These are phyloP conservation scores for Monochamus alternatus DNA, from an alignment of 2,888 invertebrate genomes.

Conservation along the genomic window DNA sequence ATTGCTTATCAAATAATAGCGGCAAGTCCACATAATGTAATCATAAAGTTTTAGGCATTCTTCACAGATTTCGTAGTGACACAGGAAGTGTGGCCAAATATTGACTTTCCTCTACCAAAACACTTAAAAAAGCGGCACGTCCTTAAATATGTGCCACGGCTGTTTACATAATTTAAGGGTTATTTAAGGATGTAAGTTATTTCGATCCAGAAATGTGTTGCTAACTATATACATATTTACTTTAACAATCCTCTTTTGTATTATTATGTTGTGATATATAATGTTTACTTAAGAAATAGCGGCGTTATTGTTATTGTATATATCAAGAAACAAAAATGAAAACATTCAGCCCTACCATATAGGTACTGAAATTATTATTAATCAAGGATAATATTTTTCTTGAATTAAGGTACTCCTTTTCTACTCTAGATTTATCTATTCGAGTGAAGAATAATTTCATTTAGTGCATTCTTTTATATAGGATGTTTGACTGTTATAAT, in stretches of 20 bases:
- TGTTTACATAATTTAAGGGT: conserved; percentile 30
- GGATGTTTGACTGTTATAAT: no score
- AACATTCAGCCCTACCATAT: no score
- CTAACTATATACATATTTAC: conserved; percentile 27
- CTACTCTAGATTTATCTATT: no score
- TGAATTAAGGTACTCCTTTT: no score
- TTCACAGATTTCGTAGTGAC: conserved; percentile 15
- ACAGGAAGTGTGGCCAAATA: conserved; percentile 35
- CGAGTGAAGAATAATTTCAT: no score
- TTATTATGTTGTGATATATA: not conserved
- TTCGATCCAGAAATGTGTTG: conserved; percentile 21
- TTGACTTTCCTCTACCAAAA: conserved; percentile 16
- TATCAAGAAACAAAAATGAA: no score
- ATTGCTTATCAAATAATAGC: no score
- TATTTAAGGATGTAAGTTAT: conserved; percentile 25
- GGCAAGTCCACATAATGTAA: no score
- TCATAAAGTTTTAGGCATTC: not conserved
- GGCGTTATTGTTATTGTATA: not conserved
- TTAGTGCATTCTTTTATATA: no score
- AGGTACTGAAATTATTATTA: no score
- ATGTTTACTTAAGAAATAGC: not conserved
- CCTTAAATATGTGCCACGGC: conserved; percentile 15
- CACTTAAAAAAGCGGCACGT: conserved; percentile 32
- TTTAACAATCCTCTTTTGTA: conserved; percentile 8
- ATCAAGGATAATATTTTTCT: no score